These are phyloP conservation scores for Caenorhabditis latens DNA, from an alignment of 1,140 invertebrate genomes.

Conservation along the genomic window DNA sequence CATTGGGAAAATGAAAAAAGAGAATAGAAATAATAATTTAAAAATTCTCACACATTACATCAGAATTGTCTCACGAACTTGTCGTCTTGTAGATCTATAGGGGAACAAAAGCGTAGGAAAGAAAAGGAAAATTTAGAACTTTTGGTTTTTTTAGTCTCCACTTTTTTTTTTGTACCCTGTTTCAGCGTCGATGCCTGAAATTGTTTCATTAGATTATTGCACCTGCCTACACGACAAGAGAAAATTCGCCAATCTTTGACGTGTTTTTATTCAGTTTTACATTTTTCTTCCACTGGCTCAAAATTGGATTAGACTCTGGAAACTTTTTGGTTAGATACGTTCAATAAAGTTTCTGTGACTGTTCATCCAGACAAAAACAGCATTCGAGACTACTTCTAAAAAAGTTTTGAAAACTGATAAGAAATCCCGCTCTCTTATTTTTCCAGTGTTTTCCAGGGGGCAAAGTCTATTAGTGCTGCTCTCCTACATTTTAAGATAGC, in stretches of 20 bases:
- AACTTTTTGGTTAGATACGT: too few relatives aligned
- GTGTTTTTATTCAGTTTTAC: background rate
- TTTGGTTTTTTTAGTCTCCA: conserved; percentile 14
- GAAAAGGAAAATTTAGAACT: background rate
- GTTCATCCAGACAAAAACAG: too few relatives aligned
- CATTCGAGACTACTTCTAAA: too few relatives aligned
- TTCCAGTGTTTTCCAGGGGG: background rate
- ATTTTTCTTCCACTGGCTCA: background rate
- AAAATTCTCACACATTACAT: background rate
- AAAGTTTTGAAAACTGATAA: too few relatives aligned
- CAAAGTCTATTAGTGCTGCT: background rate
- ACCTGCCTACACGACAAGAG: conserved; percentile 2
- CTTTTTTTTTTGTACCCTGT: too few relatives aligned
- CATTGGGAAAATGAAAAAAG: background rate
- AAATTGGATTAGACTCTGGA: background rate
- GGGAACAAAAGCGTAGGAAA: background rate
- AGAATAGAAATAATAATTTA: background rate
- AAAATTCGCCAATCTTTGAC: background rate
- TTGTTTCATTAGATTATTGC: conserved; percentile 39
- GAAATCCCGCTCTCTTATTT: background rate
- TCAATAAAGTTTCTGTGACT: too few relatives aligned
- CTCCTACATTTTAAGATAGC: too few relatives aligned
- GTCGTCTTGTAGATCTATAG: background rate
- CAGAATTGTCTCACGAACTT: conserved; percentile 20
- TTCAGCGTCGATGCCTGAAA: background rate